These are phyloP conservation scores for Nemurella pictetii DNA, from an alignment of 2,888 invertebrate genomes.

Conservation along the genomic window DNA sequence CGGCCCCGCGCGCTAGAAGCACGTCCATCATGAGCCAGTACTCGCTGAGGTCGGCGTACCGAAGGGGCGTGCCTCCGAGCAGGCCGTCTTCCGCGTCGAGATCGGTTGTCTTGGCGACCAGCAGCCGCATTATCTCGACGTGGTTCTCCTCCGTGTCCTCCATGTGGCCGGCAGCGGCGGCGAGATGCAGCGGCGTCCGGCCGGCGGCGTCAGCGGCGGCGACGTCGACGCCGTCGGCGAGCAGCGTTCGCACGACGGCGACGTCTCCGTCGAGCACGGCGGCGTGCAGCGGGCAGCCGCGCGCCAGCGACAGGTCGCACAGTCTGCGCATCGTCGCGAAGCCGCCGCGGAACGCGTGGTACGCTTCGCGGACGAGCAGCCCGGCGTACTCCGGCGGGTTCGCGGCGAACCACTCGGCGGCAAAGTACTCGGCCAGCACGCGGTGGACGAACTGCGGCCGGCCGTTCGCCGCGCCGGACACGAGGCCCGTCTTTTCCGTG, in stretches of 20 bases:
- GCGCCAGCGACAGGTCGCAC: constrained; percentile 31
- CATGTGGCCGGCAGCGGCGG: background rate
- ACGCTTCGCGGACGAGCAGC: constrained; percentile 8
- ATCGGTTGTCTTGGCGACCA: background rate
- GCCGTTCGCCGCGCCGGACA: constrained; percentile 18
- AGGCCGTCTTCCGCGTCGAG: constrained; percentile 4
- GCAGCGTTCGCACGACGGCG: background rate
- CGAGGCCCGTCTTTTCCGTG: constrained; percentile 27
- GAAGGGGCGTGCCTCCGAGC: constrained; percentile 22
- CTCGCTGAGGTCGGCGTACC: constrained; percentile 30
- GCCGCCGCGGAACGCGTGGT: constrained; percentile 5
- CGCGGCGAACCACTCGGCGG: constrained; percentile 33
- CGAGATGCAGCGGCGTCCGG: constrained; percentile 31
- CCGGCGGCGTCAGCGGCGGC: constrained; percentile 28
- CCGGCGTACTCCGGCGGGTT: constrained; percentile 17
- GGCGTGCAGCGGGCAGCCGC: constrained; percentile 22
- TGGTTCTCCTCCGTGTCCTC: background rate
- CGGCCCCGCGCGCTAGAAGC: background rate
- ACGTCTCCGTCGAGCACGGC: constrained; percentile 32
- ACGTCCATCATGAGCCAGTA: constrained; percentile 13
- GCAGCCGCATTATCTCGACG: constrained; percentile 13
- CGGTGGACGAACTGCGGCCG: constrained; percentile 33
- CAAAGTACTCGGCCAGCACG: background rate
- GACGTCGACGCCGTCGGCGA: background rate
- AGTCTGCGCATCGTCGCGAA: background rate